Evolutionary conservation across 2,888 invertebrate species (phyloP).

Genomic region (Axea sp.): DNA sequence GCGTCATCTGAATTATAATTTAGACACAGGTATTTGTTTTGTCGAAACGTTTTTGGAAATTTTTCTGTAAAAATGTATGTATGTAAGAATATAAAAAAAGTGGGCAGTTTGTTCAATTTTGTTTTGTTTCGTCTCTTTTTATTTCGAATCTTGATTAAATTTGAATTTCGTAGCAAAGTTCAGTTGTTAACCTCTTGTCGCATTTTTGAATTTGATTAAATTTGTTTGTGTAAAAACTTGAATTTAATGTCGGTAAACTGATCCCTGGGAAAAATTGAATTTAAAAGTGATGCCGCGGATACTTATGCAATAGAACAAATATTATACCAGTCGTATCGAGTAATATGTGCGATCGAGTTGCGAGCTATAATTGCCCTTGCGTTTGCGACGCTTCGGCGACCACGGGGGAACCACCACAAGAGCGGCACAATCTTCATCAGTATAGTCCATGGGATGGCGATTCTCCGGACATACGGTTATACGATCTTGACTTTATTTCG

Average conservation of each 20-base stretch:
- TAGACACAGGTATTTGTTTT: background rate
- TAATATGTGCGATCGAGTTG: slow-evolving; percentile 45
- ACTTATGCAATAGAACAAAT: slow-evolving; percentile 32
- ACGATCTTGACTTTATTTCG: slow-evolving; percentile 71
- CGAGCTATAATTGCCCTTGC: slow-evolving; percentile 40
- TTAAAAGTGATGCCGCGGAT: slow-evolving; percentile 21
- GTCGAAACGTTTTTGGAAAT: background rate
- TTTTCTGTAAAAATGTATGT: too few relatives aligned
- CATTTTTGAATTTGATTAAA: too few relatives aligned
- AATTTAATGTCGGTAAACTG: slow-evolving; percentile 17
- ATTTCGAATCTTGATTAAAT: slow-evolving; percentile 1
- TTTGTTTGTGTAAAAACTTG: too few relatives aligned
- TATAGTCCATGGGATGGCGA: slow-evolving; percentile 72
- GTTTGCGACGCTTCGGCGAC: slow-evolving; percentile 36
- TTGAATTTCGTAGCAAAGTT: too few relatives aligned
- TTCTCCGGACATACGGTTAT: slow-evolving; percentile 69
- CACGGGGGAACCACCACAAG: slow-evolving; percentile 53
- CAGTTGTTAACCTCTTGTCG: too few relatives aligned
- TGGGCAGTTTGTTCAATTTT: too few relatives aligned
- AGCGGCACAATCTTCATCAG: slow-evolving; percentile 71
- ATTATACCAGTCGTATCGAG: slow-evolving; percentile 3
- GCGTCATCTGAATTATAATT: too few relatives aligned
- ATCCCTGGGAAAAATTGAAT: slow-evolving; percentile 14
- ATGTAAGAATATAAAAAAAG: too few relatives aligned
- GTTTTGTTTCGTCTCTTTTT: too few relatives aligned